Base-by-base conservation (phyloP, 2,888 invertebrate species). In the Ethmia dodecea region DNA sequence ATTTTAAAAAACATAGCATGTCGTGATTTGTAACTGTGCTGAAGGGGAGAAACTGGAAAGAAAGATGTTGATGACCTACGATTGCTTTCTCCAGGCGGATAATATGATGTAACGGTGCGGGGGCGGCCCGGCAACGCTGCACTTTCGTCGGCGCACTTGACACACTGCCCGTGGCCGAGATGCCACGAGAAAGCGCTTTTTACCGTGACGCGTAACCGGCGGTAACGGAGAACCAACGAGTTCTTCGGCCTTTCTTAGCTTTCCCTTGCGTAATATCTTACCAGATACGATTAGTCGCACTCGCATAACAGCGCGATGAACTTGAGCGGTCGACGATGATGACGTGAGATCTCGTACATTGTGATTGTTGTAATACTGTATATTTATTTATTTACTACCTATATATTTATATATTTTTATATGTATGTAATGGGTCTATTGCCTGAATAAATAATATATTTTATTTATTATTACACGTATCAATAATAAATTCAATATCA, bases 151-250 rank as follows among this genome's bases (percentile, higher is more conserved):
- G 53, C 73, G 84, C 81, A 78, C 87, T 86, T 86, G 86, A 87
- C 87, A 86, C 76, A 83, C 69, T 86, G 86, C 73, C 86, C 86
- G 67, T 86, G 86, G 84, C 86, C 86, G 80, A 79, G 66, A 79
- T 80, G 70, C 75, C 73, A 63, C 80, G 78, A 74, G 81, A 83
- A 83, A 84, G 80, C 78, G 79, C 81, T 81, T 80, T 81, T 81
- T 81, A 80, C 80, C 71, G 65, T 72, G 67, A 13, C 30, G 29
- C 31, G 31, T 12, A 79, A 76, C 73, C 60, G 64, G 55, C 64
- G 65, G 70, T 70, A 72, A 73, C 71, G 59, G 64, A 67, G 64
- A 70, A 79, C 75, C 72, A 75, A 79, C 76, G 64, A 71, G 72
- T 70, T 71, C 63, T 57, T 67, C 68, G 65, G 67, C 73, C 78